These are phyloP conservation scores for Dolichallabes microphthalmus DNA, from an alignment of 2,113 vertebrate species.

Conservation along the genomic window DNA sequence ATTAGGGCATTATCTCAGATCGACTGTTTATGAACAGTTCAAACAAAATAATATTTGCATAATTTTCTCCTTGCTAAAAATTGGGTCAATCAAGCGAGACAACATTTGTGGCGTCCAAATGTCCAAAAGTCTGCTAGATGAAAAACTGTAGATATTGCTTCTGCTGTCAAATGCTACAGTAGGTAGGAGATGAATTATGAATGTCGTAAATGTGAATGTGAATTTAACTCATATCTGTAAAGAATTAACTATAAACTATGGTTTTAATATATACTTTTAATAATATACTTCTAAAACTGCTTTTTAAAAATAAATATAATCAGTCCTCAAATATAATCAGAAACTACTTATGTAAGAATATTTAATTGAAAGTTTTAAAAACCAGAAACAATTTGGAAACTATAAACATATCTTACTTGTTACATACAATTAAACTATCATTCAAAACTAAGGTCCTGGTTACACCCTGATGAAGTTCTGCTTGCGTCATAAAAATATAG, in stretches of 20 bases:
- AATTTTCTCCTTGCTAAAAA: neutral
- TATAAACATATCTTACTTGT: neutral
- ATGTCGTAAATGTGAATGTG: neutral
- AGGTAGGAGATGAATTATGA: neutral
- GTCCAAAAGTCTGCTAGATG: neutral
- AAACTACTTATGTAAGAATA: neutral
- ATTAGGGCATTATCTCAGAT: neutral
- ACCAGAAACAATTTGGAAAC: neutral
- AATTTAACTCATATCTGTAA: neutral
- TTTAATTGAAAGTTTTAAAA: neutral
- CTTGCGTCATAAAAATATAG: too few species aligned
- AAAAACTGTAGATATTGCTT: neutral
- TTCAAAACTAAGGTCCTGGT: neutral
- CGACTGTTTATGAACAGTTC: neutral
- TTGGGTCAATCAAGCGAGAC: neutral
- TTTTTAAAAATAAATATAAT: too few species aligned
- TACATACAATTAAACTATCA: neutral
- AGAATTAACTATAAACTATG: too few species aligned
- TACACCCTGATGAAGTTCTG: too few species aligned
- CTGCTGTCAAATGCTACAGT: neutral
- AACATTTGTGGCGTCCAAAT: neutral
- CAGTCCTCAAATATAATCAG: too few species aligned
- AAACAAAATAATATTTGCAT: neutral
- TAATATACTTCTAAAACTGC: too few species aligned
- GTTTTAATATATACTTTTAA: too few species aligned